Evolutionary conservation across 2,888 invertebrate genomes (phyloP), one percentile per base, ranked within the genome.

Genomic region (Drosophila quinaria): DNA sequence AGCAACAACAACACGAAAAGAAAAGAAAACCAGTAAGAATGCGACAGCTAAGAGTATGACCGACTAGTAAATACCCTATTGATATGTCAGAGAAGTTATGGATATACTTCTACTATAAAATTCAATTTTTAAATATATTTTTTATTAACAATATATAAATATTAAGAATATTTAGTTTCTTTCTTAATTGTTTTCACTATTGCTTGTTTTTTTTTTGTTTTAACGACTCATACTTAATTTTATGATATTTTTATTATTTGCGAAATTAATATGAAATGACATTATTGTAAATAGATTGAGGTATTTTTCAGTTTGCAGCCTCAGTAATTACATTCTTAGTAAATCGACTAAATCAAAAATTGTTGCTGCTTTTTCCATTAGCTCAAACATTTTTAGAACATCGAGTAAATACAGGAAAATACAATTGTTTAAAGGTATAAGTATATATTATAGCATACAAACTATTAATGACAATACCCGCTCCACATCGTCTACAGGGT

Each of bases 1-100:
- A 19, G 25, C 25, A 61, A 15, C 42, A 54, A 65, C 55, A 19
- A 37, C 25, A 60, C 13, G n/a, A n/a, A n/a, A n/a, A n/a, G n/a
- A n/a, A 37, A 44, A 64, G 13, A 41, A 44, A 39, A n/a, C 10
- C 44, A 17, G 22, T 5, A 39, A 41, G 29, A 13, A 15, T 29
- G 37, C n/a, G 11, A 10, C 0, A 44, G 1, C 3, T 9, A 9
- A 0, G n/a, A 4, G 33, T 3, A 29, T 17, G 11, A 4, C 1
- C 10, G n/a, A 35, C 63, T 25, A 13, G 5, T 4, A 35, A 5
- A 56, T 63, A 47, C 63, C 49, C 63, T 54, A 9, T 6, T 0
- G n/a, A 25, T 22, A 8, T 8, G 29, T 29, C 29, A 8, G 29
- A 29, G 29, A 6, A 25, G 22, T 1, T 25, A 25, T 5, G 22